Conservation (phyloP, 2,797 vertebrate species). For the Eupleurogrammus muticus region DNA sequence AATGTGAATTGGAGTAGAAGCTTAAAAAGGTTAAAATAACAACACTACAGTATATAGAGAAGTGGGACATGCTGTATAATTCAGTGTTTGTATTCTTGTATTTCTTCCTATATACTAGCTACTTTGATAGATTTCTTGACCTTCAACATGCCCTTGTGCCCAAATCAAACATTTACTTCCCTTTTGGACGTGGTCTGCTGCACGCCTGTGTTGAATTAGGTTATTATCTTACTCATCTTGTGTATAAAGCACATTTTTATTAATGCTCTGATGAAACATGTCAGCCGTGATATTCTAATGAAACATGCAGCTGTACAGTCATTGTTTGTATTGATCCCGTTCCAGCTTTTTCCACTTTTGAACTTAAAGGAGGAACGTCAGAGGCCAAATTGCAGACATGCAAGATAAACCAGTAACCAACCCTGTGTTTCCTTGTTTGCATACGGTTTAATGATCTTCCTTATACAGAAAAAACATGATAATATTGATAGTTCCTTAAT, state of each 20-base stretch:
- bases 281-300: not conserved
- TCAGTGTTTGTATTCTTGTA: too few species aligned
- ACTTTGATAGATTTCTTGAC: too few species aligned
- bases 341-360: not conserved
- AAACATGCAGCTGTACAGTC: not conserved
- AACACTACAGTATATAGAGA: too few species aligned
- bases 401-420: conserved; percentile 34
- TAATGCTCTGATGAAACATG: too few species aligned
- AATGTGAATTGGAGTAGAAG: not conserved
- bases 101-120: too few species aligned
- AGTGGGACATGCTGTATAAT: too few species aligned
- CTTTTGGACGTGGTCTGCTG: too few species aligned
- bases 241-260: too few species aligned
- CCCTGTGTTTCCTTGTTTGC: conserved; percentile 46
- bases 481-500: conserved; percentile 5
- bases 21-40: not conserved
- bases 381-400: conserved; percentile 23
- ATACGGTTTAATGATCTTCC: conserved; percentile 46
- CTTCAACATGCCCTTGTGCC: too few species aligned
- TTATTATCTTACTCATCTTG: too few species aligned
- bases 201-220: too few species aligned
- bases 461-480: conserved; percentile 29
- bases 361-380: conserved; percentile 30
- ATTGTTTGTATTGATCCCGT: not conserved
- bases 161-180: too few species aligned